Evolutionary conservation across 2,797 vertebrate genomes (phyloP), one percentile per base, ranked within the genome.

Genomic region (Sciurus vulgaris): DNA sequence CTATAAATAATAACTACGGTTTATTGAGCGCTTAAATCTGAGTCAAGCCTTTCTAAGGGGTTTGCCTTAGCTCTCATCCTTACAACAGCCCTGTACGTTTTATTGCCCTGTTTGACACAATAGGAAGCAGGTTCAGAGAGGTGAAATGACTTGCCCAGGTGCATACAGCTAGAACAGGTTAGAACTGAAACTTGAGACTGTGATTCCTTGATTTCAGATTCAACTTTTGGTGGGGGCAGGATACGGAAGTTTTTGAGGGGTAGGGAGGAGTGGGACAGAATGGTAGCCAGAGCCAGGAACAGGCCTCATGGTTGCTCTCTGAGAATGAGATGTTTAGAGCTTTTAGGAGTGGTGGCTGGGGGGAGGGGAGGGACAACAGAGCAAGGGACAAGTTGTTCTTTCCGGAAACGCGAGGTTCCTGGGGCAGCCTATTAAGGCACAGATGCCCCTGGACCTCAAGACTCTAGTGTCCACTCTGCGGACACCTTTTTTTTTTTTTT

Each of bases 81-180:
- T n/a, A n/a, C 63, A 77, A 73, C 47, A 86, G 30, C 72, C n/a
- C n/a, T 30, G 35, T 59, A 74, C 85, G 86, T 12, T 35, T 77
- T 24, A 61, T 56, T 73, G 76, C 41, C 54, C n/a, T 26, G 44
- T 67, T 96, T 87, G 81, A 86, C 44, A 73, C 24, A 86, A 47
- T 51, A 65, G 89, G 84, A 93, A 96, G 81, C 83, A 61, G 63
- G 56, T 82, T 89, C 69, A 77, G 83, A 93, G 41, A 78, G 35
- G 47, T 82, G 59, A 56, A 47, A 11, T 87, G 56, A 81, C 74
- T 89, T 86, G 44, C 38, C n/a, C 9, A 30, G 51, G 76, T 81
- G 76, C 51, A 77, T 59, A 35, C 12, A 84, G 59, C 72, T 82
- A 47, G 54, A 72, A 84, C 91, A 33, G 30, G n/a, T 85, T 73